Base-by-base conservation (phyloP, 2,797 vertebrate genomes). In the Lophotriccus pileatus region DNA sequence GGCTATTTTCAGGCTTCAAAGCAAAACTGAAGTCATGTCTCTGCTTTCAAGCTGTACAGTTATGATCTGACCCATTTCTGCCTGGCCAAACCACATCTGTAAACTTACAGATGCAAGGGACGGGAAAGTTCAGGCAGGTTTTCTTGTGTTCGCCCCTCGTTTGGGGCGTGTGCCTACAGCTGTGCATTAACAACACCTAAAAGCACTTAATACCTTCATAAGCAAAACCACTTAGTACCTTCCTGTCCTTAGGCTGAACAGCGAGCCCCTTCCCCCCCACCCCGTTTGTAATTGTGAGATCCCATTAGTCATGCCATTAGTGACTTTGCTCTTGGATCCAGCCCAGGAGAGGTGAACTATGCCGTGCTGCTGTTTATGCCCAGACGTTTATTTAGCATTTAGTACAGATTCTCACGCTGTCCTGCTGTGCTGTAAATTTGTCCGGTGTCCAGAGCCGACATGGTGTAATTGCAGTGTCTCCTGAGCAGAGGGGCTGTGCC, bases 1-100 rank as follows among this genome's bases (percentile, higher is more conserved):
- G 37, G 55, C 78, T 89, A n/a, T 66, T 91, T 75, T 87, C 56
- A 55, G 62, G 43, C 66, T 93, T 93, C 77, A 93, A 74, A 96
- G 64, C 52, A 68, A 49, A 95, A 66, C 72, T 76, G 37, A 18
- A 60, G 37, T 68, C 59, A 17, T 22, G 44, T 70, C 59, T 10
- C 66, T 68, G 12, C 84, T 95, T 94, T 90, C 79, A 96, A 89
- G 66, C 66, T 46, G 11, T 46, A 21, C 77, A 66, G 1, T 89
- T 86, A 68, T 27, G 36, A 34, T 39, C 55, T 95, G 92, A 56
- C 78, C 81, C 74, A 28, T 87, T 82, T 94, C 80, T 80, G 19
- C 77, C 59, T 60, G 85, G 30, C 84, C 70, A 83, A 75, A 55
- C 58, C 73, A 78, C 81, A 82, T 79, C 83, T 93, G 9, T 81